Conservation (phyloP, 2,888 invertebrate species). For the Cheilosia pagana region DNA sequence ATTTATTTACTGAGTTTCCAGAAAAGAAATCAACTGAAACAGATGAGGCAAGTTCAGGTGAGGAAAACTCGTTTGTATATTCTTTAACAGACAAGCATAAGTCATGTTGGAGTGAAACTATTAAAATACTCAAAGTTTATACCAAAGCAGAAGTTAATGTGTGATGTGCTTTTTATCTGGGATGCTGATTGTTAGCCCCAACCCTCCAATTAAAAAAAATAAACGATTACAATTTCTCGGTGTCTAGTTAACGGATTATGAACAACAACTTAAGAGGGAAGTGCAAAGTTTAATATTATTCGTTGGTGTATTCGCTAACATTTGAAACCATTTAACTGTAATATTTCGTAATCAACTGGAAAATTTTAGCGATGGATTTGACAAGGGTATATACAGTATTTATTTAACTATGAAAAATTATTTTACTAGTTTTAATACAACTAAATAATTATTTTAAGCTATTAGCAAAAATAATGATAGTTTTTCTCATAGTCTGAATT, state of each 20-base stretch:
- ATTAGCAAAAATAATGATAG: too few relatives aligned
- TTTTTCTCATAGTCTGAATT: too few relatives aligned
- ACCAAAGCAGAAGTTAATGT: constrained; percentile 22
- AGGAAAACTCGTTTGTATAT: constrained; percentile 24
- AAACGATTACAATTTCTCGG: neutral
- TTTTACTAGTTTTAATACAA: too few relatives aligned
- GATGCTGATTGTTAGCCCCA: too few relatives aligned
- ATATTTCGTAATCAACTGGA: neutral
- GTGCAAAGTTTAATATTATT: neutral
- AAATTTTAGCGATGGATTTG: too few relatives aligned
- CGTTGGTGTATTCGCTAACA: neutral
- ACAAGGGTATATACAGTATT: neutral
- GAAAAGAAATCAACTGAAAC: neutral
- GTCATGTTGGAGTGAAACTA: constrained; percentile 11
- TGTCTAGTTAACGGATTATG: neutral
- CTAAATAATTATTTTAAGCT: too few relatives aligned
- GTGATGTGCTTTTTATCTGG: too few relatives aligned
- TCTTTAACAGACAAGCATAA: constrained; percentile 3
- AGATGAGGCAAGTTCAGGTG: constrained; percentile 12
- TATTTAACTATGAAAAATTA: neutral
- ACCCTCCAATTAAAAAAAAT: neutral
- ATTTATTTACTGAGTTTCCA: neutral
- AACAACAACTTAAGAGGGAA: neutral
- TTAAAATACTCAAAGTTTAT: constrained; percentile 17
- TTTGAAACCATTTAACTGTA: neutral